phyloP scores from a whole-genome alignment of 1,140 invertebrate species.

The Caerostris darwini region DNA sequence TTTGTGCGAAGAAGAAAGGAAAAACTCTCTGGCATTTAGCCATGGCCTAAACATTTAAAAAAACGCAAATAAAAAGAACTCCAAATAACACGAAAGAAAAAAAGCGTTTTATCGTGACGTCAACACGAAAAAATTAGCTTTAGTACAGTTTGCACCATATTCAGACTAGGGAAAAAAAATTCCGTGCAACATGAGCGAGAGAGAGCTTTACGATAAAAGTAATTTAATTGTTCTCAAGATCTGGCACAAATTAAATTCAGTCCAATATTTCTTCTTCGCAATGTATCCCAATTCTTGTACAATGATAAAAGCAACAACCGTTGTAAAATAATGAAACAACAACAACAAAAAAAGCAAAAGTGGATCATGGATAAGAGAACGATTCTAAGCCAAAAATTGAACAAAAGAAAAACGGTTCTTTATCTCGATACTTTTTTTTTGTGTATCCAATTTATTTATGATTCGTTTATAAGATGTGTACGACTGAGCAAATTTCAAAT shows the following conservation, averaged over 20 bases:
- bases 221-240: slow-evolving; percentile 24
- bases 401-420: not conserved
- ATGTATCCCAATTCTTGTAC: not conserved
- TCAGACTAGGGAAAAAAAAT: not conserved
- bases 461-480: not conserved
- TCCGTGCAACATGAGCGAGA: not conserved
- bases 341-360: not conserved
- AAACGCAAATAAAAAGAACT: not conserved
- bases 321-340: not conserved
- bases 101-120: not conserved
- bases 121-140: slow-evolving; percentile 13
- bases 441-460: not conserved
- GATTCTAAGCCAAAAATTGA: not conserved
- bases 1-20: not conserved
- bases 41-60: slow-evolving; percentile 15
- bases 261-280: not conserved
- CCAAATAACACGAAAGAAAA: not conserved
- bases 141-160: not conserved
- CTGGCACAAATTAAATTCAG: not conserved
- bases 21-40: not conserved
- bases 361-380: not conserved
- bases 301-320: slow-evolving; percentile 2
- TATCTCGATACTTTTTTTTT: not conserved
- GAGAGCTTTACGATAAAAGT: not conserved
- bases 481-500: not conserved